Evolutionary conservation across 2,113 vertebrate genomes (phyloP).

Genomic region (Tenrec ecaudatus): DNA sequence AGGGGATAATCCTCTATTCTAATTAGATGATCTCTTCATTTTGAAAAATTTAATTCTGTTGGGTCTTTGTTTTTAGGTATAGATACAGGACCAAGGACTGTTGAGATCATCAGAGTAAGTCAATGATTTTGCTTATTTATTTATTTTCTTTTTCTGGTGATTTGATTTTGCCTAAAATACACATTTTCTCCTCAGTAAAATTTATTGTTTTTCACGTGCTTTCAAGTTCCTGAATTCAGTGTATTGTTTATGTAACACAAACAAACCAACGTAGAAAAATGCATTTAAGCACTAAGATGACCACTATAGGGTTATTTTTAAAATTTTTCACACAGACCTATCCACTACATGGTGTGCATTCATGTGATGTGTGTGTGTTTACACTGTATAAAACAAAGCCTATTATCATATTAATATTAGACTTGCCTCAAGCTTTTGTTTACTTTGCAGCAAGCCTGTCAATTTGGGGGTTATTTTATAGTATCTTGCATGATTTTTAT

Average conservation of each 20-base stretch:
- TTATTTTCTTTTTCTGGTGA: not conserved
- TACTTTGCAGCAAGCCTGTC: not conserved
- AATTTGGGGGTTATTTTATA: not conserved
- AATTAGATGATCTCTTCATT: constrained; percentile 80
- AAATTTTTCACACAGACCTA: not conserved
- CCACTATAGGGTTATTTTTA: no score
- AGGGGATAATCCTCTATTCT: constrained; percentile 75
- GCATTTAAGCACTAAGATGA: not conserved
- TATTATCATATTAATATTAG: not conserved
- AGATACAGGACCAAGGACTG: constrained; percentile 89
- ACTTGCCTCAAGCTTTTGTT: constrained; percentile 2
- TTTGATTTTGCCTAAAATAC: not conserved
- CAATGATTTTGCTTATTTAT: constrained; percentile 23
- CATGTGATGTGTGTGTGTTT: not conserved
- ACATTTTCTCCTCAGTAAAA: not conserved
- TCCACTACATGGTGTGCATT: not conserved
- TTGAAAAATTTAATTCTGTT: constrained; percentile 81
- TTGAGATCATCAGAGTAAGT: constrained; percentile 95
- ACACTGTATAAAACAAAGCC: constrained; percentile 25
- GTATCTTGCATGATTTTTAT: not conserved
- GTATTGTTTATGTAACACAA: not conserved
- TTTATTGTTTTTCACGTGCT: not conserved
- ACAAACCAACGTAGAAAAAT: not conserved
- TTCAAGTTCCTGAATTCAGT: constrained; percentile 30
- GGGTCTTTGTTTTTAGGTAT: constrained; percentile 83